Conservation (phyloP, 2,888 invertebrate species). For the Girardia tigrina region DNA sequence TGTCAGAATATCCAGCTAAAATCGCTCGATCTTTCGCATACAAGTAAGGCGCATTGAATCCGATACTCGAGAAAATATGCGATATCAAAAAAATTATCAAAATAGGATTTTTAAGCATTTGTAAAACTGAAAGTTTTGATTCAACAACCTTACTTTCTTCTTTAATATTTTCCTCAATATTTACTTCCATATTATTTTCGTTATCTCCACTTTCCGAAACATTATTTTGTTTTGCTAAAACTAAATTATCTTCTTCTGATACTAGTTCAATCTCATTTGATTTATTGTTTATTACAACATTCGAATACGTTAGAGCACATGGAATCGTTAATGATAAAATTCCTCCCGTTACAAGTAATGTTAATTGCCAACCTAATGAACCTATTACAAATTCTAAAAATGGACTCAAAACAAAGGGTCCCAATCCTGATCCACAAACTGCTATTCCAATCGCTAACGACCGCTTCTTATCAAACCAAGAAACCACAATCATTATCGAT, state of each 20-base stretch:
- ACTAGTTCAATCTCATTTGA: background rate
- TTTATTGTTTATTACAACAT: background rate
- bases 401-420: conserved; percentile 70
- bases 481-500: background rate
- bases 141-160: too few relatives aligned
- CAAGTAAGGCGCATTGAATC: conserved; percentile 81
- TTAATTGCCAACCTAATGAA: conserved; percentile 69
- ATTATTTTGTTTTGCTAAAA: background rate
- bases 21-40: conserved; percentile 64
- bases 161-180: too few relatives aligned
- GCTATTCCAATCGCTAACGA: background rate
- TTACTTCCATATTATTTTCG: background rate
- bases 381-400: conserved; percentile 56
- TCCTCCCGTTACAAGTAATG: conserved; percentile 58
- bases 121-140: too few relatives aligned
- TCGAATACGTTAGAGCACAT: background rate
- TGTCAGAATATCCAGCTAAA: conserved; percentile 43
- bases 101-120: conserved; percentile 56
- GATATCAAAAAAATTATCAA: conserved; percentile 73
- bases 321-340: conserved; percentile 26
- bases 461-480: background rate
- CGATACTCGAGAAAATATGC: conserved; percentile 78
- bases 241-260: background rate
- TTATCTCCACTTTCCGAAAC: too few relatives aligned
- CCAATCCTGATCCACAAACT: conserved; percentile 4